phyloP scores from a whole-genome alignment of 2,113 vertebrate species.

The Myotis davidii region DNA sequence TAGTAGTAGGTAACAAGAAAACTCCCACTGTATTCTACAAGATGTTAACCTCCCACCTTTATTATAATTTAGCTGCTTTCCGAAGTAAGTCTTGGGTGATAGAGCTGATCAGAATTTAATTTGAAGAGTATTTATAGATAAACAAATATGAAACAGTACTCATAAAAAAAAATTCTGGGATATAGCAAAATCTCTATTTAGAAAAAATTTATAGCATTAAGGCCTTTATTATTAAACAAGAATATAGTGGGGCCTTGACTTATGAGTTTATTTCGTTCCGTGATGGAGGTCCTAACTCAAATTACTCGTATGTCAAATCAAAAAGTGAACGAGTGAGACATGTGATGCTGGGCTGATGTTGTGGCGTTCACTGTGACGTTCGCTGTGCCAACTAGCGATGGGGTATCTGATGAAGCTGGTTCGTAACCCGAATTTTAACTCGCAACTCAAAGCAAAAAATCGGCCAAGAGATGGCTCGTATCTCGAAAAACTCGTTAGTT shows the following conservation, averaged over 20 bases:
- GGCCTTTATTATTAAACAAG: background rate
- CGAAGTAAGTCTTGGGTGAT: background rate
- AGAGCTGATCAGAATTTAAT: background rate
- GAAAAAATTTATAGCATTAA: background rate
- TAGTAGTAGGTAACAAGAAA: background rate
- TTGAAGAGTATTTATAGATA: background rate
- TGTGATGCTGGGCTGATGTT: no score
- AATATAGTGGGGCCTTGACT: background rate
- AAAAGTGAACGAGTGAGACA: no score
- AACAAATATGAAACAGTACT: background rate
- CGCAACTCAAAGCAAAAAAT: no score
- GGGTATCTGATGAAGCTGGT: no score
- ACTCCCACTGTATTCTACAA: background rate
- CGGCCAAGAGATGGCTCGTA: no score
- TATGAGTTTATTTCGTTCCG: no score
- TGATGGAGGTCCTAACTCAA: no score
- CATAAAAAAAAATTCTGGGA: background rate
- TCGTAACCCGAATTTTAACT: no score
- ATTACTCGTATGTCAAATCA: no score
- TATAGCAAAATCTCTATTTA: background rate
- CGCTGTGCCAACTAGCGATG: no score
- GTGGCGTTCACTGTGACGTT: no score
- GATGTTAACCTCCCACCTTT: background rate
- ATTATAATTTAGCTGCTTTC: background rate
- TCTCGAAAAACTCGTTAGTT: no score